These are phyloP conservation scores for Synchiropus splendidus DNA, from an alignment of 2,113 vertebrate genomes.

Conservation along the genomic window DNA sequence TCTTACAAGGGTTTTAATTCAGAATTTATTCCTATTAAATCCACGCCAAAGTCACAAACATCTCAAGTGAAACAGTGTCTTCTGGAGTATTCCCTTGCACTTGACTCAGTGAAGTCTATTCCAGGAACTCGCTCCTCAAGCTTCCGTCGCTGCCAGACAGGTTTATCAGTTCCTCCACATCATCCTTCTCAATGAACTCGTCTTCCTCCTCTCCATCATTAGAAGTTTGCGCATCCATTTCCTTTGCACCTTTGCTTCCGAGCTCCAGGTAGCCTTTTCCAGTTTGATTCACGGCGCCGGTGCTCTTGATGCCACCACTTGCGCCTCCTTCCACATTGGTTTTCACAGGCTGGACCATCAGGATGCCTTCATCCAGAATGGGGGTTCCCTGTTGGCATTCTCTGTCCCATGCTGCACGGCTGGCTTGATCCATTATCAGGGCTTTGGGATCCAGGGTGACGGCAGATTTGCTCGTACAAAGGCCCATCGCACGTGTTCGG, in stretches of 20 bases:
- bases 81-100: no score
- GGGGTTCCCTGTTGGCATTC: slow-evolving; percentile 18
- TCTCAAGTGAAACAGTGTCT: no score
- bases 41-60: no score
- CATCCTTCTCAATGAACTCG: slow-evolving; percentile 20
- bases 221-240: slow-evolving; percentile 24
- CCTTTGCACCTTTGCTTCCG: slow-evolving; percentile 26
- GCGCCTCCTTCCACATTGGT: slow-evolving; percentile 21
- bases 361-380: slow-evolving; percentile 24
- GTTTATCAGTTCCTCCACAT: slow-evolving; percentile 45
- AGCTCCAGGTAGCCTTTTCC: slow-evolving; percentile 52
- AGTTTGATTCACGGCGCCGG: slow-evolving; percentile 4
- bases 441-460: slow-evolving; percentile 34
- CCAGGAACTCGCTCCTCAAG: slow-evolving; percentile 43
- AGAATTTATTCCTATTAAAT: no score
- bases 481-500: slow-evolving; percentile 22
- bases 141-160: slow-evolving; percentile 45
- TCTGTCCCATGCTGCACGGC: not conserved
- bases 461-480: slow-evolving; percentile 47
- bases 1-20: no score
- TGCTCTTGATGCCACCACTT: slow-evolving; percentile 7
- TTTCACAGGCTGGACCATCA: slow-evolving; percentile 37
- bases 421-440: slow-evolving; percentile 11
- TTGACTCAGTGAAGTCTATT: slow-evolving; percentile 8
- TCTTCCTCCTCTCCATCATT: no score